Conservation (phyloP, 2,797 vertebrate species). For the Xenopus petersii region DNA sequence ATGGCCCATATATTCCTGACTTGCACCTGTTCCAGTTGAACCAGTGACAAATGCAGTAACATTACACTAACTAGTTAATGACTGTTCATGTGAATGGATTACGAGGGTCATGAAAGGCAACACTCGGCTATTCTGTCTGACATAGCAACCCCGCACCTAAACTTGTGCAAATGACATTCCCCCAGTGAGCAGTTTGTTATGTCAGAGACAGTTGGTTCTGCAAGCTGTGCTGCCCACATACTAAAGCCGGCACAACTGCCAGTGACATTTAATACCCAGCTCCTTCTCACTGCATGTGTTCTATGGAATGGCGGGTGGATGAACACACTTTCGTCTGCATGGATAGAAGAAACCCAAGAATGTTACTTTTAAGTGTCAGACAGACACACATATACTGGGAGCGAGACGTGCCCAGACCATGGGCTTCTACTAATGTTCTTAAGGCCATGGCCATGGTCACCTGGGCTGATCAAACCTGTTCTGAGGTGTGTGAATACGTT, state of each 20-base stretch:
- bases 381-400: too few relatives aligned
- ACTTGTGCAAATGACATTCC: constrained; percentile 5
- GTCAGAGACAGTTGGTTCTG: constrained; percentile 1
- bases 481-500: too few relatives aligned
- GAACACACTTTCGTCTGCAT: too few relatives aligned
- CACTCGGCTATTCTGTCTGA: not conserved
- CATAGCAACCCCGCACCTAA: constrained; percentile 3
- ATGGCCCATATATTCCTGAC: not conserved
- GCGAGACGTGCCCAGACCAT: too few relatives aligned
- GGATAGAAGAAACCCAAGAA: too few relatives aligned
- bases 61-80: constrained; percentile 13
- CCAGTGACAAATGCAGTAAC: constrained; percentile 2
- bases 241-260: not conserved
- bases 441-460: too few relatives aligned
- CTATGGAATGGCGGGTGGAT: too few relatives aligned
- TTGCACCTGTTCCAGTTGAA: constrained; percentile 3
- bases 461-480: too few relatives aligned
- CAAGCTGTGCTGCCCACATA: constrained; percentile 2
- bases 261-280: not conserved
- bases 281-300: not conserved
- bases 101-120: not conserved
- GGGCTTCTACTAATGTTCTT: too few relatives aligned
- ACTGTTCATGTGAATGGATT: constrained; percentile 9
- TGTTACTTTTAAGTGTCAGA: too few relatives aligned
- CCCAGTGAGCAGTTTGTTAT: not conserved